phyloP scores from a whole-genome alignment of 2,888 invertebrate genomes.

The Cryptocheilus praepositus region DNA sequence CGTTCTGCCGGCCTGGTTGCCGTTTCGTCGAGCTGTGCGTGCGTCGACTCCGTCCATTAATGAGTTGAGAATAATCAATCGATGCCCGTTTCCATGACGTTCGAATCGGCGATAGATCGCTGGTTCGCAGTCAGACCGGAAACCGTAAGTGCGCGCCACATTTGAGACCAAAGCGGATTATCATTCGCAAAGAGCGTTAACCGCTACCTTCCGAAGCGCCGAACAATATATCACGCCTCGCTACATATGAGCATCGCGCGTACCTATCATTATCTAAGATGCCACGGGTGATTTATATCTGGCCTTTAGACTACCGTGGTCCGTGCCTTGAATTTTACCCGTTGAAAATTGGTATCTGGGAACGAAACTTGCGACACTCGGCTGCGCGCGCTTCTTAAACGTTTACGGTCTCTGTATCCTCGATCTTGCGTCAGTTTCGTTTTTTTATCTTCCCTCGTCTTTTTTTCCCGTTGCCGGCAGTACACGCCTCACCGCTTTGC shows the following conservation, averaged over 20 bases:
- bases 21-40: too few species aligned
- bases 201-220: constrained; percentile 39
- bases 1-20: too few species aligned
- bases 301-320: constrained; percentile 47
- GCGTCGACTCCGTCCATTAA: too few species aligned
- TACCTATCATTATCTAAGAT: constrained; percentile 60
- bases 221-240: constrained; percentile 54
- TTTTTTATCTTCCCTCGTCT: constrained; percentile 2
- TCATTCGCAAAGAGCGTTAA: constrained; percentile 52
- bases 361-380: constrained; percentile 31
- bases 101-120: not conserved
- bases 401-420: constrained; percentile 17
- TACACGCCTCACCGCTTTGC: too few species aligned
- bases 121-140: constrained; percentile 15
- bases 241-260: constrained; percentile 48
- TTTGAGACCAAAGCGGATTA: constrained; percentile 30
- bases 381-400: constrained; percentile 12
- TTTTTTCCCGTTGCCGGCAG: too few species aligned
- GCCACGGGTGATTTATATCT: constrained; percentile 57
- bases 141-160: constrained; percentile 27
- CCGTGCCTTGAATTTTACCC: constrained; percentile 18
- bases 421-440: too few species aligned
- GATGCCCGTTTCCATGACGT: too few species aligned
- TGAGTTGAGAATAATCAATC: too few species aligned
- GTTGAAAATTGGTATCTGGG: constrained; percentile 27